Base-by-base conservation (phyloP, 2,113 vertebrate species). In the Chitala chitala region DNA sequence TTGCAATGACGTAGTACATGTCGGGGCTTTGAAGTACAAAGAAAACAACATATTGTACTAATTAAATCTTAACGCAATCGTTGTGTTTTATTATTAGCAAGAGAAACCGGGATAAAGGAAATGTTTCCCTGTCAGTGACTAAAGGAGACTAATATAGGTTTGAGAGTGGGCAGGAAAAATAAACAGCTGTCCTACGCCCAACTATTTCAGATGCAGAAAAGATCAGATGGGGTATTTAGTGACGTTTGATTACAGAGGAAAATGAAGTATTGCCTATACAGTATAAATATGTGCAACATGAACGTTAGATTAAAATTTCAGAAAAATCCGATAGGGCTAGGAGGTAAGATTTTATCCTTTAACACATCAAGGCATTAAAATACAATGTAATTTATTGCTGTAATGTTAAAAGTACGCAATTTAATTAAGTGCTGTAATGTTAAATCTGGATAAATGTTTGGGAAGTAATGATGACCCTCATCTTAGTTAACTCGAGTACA, bases 231-330 rank as follows among this genome's bases (percentile, higher is more conserved):
- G n/a, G 20, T 36, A 56, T 33, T 13, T 22, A 74, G 48, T 75
- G 77, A 75, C 69, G 77, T 50, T 53, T 8, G 38, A 1, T 63
- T 6, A 59, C 6, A 56, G 48, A 70, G 61, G 56, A 46, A 61
- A 55, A 73, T 1, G 58, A 71, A 38, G 26, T 36, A 33, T 75
- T 38, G n/a, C n/a, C n/a, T n/a, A 54, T 15, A 72, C 38, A 53
- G 58, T 76, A 79, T 79, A 79, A 76, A 76, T 73, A 76, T 54
- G 9, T 38, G 66, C 24, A n/a, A 56, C n/a, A n/a, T 26, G 53
- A 33, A 29, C 61, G 6, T 2, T 46, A 64, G 4, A 46, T 29
- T 29, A 71, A 71, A 63, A 2, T 63, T 36, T 46, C 26, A 22
- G 20, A 75, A 38, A 65, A 48, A 36, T 20, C 15, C 31, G n/a